Evolutionary conservation across 1,140 invertebrate species (phyloP).

Genomic region (Bilobella aurantiaca): DNA sequence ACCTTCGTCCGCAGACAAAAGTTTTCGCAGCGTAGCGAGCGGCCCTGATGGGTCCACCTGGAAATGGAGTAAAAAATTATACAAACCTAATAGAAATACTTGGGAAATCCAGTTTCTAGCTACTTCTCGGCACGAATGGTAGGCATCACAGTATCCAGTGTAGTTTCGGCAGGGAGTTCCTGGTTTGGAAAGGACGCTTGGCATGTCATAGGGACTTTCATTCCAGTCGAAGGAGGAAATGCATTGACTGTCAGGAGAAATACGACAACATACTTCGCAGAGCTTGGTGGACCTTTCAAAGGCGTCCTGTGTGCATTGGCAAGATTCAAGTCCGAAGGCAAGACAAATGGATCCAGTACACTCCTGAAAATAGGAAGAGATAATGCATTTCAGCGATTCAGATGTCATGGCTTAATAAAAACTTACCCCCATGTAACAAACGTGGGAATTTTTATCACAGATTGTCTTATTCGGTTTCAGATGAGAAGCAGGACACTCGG

Average conservation of each 20-base stretch:
- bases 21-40: conserved; percentile 74
- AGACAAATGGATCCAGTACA: conserved; percentile 87
- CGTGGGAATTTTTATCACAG: conserved; percentile 69
- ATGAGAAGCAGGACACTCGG: conserved; percentile 77
- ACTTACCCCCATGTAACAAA: conserved; percentile 86
- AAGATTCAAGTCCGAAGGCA: conserved; percentile 87
- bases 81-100: neutral
- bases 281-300: conserved; percentile 69
- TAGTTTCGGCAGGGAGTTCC: conserved; percentile 96
- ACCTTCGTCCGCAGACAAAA: conserved; percentile 77
- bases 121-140: conserved; percentile 22
- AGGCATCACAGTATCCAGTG: conserved; percentile 88
- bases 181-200: conserved; percentile 85
- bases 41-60: conserved; percentile 87
- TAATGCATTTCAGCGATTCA: neutral
- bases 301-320: conserved; percentile 71
- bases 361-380: conserved; percentile 48
- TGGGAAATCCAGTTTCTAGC: neutral
- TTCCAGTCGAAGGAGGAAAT: conserved; percentile 85
- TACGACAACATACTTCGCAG: conserved; percentile 79
- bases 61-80: neutral
- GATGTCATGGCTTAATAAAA: neutral
- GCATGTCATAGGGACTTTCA: conserved; percentile 72
- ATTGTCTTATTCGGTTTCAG: conserved; percentile 89
- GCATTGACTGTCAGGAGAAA: conserved; percentile 67